A percentile compares a stretch with the other conserved stretches of the same genome.
phyloP scores from a whole-genome alignment of 2,113 vertebrate species.

The Crotophaga sulcirostris region DNA sequence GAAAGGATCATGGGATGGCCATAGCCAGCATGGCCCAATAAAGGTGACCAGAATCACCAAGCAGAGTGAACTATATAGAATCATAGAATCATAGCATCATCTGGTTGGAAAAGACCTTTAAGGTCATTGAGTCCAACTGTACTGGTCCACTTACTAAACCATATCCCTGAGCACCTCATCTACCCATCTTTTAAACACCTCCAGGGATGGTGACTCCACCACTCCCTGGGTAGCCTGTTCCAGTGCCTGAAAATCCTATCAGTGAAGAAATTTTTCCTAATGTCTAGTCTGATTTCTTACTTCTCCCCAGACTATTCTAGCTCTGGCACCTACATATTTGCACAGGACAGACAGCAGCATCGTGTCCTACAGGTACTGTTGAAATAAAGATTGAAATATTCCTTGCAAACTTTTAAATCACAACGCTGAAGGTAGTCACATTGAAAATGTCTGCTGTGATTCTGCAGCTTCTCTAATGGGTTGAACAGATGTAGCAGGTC shows the following conservation, averaged over 20 bases:
- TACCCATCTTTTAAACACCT: no score
- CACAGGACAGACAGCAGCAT: neutral
- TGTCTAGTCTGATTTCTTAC: no score
- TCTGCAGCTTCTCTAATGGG: neutral
- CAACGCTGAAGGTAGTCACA: neutral
- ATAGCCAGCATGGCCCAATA: neutral
- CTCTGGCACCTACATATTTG: neutral
- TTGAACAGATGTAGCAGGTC: neutral
- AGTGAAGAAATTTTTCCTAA: no score
- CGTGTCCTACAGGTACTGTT: neutral
- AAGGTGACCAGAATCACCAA: neutral
- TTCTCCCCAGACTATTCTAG: neutral
- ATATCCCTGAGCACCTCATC: no score
- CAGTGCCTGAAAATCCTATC: no score
- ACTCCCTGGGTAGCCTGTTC: no score
- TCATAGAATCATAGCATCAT: no score
- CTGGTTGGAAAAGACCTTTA: no score
- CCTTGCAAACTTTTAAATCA: neutral
- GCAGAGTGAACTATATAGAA: neutral
- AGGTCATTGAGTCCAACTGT: no score
- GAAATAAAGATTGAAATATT: neutral
- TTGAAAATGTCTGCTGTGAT: neutral
- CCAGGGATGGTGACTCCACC: no score
- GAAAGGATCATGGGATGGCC: neutral
- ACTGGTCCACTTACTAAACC: no score